Percentiles rank a stretch among this genome's conserved stretches.
Evolutionary conservation across 2,797 vertebrate genomes (phyloP).

Genomic region (Enteromius radiatus): DNA sequence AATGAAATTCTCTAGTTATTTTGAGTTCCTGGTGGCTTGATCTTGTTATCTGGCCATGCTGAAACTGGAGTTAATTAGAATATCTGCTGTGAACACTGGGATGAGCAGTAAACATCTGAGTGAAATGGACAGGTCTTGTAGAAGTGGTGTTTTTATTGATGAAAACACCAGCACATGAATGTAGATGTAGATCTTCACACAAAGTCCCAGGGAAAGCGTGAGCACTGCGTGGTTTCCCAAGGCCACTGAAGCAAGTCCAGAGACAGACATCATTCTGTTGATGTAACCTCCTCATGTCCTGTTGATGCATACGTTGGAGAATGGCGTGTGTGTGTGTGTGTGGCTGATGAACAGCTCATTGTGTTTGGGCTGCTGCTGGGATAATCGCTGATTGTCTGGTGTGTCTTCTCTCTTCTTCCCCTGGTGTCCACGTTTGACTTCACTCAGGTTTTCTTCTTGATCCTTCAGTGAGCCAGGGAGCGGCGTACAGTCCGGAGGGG

Average conservation of each 20-base stretch:
- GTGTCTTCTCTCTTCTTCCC: conserved; percentile 98
- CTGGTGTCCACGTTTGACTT: conserved; percentile 99
- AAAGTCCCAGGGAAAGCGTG: background rate
- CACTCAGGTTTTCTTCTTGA: conserved; percentile 99
- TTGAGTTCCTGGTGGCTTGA: conserved; percentile 56
- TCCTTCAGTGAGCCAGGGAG: conserved; percentile 99
- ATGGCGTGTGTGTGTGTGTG: conserved; percentile 1
- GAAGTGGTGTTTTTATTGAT: background rate
- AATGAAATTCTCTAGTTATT: conserved; percentile 56
- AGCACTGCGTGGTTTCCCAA: background rate
- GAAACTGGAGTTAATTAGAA: background rate
- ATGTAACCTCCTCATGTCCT: background rate
- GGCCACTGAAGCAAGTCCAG: background rate
- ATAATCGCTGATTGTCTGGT: conserved; percentile 99
- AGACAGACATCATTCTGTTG: background rate
- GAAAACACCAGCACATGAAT: background rate
- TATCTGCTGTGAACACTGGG: background rate
- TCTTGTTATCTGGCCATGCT: conserved; percentile 50
- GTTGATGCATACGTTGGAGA: conserved; percentile 24
- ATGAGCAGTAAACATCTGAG: background rate
- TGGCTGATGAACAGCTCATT: conserved; percentile 53
- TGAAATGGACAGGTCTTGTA: background rate
- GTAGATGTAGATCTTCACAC: background rate
- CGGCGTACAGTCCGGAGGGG: conserved; percentile 99
- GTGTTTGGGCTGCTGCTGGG: conserved; percentile 91